Evolutionary conservation across 2,797 vertebrate genomes (phyloP).

Genomic region (Lagodon rhomboides): DNA sequence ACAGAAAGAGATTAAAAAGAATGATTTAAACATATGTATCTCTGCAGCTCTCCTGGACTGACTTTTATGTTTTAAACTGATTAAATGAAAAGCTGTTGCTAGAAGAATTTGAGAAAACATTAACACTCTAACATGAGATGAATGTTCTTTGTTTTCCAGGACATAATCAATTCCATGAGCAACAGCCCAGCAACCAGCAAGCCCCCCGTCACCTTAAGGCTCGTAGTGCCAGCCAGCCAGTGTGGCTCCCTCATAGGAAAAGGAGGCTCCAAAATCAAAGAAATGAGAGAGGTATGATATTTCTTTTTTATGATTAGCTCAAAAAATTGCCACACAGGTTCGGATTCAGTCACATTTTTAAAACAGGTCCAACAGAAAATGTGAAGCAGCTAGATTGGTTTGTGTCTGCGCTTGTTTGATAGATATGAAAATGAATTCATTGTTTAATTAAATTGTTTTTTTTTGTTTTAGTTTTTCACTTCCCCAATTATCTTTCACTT

Average conservation of each 20-base stretch:
- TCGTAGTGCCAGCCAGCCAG: conserved; percentile 95
- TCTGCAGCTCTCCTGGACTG: not conserved
- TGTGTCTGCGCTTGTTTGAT: too few relatives aligned
- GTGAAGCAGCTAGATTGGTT: not conserved
- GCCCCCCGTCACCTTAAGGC: conserved; percentile 92
- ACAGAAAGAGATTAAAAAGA: not conserved
- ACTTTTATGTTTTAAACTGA: conserved; percentile 6
- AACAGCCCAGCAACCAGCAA: conserved; percentile 97
- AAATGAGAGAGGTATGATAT: conserved; percentile 92
- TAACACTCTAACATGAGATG: conserved; percentile 11
- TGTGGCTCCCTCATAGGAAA: conserved; percentile 96
- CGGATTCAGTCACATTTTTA: not conserved
- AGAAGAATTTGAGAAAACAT: not conserved
- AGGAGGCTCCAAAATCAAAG: conserved; percentile 97
- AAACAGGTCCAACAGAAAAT: not conserved
- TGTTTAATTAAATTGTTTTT: not conserved
- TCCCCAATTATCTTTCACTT: not conserved
- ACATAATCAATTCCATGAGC: conserved; percentile 98
- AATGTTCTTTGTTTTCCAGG: conserved; percentile 81
- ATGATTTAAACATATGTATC: not conserved
- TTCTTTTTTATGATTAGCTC: not conserved
- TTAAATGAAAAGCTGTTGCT: not conserved
- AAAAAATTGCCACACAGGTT: not conserved
- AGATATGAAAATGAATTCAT: not conserved
- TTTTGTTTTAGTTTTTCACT: not conserved